Conservation (phyloP, 2,113 vertebrate genomes). For the Acanthochromis polyacanthus region DNA sequence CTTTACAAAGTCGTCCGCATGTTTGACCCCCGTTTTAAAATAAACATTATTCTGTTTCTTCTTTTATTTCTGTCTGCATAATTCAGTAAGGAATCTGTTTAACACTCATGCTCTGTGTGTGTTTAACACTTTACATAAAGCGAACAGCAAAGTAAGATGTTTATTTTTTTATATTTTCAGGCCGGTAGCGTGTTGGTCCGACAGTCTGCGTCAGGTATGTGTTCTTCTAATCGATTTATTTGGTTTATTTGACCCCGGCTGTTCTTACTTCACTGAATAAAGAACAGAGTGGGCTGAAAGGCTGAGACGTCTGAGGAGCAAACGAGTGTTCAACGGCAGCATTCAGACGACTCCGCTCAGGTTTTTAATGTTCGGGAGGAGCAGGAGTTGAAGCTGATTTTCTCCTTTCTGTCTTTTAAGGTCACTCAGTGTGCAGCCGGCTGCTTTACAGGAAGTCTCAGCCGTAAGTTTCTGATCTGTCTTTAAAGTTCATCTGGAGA, state of each 20-base stretch:
- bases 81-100: no score
- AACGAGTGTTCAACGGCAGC: conserved; percentile 35
- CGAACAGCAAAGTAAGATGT: not conserved
- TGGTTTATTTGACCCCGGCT: not conserved
- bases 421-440: conserved; percentile 48
- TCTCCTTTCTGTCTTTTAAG: conserved; percentile 32
- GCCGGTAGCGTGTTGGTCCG: conserved; percentile 86
- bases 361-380: not conserved
- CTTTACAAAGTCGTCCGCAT: no score
- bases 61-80: no score
- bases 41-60: no score
- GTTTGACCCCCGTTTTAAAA: no score
- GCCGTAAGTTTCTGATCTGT: conserved; percentile 48
- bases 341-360: conserved; percentile 12
- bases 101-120: no score
- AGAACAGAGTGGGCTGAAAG: conserved; percentile 3
- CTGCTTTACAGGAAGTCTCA: conserved; percentile 49
- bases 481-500: no score
- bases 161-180: conserved; percentile 73
- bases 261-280: conserved; percentile 22
- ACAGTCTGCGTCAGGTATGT: conserved; percentile 89
- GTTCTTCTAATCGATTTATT: not conserved
- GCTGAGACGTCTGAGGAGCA: conserved; percentile 12
- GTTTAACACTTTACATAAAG: not conserved
- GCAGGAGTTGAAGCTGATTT: not conserved